Base-by-base conservation (phyloP, 2,113 vertebrate species). In the Thunnus maccoyii region DNA sequence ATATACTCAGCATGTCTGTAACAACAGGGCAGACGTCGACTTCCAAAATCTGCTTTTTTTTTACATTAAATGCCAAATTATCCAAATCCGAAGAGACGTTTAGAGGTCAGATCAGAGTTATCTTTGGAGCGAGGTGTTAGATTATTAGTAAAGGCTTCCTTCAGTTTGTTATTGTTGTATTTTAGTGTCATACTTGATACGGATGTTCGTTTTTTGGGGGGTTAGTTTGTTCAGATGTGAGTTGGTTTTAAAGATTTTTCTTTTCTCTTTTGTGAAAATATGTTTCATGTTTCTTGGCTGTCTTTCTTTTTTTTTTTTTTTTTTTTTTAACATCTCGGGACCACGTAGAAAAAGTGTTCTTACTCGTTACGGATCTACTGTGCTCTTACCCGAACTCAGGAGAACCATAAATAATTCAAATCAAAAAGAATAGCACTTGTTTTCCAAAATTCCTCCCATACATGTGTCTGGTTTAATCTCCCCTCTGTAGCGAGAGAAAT, bases 361-460 rank as follows among this genome's bases (percentile, higher is more conserved):
- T 32, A 25, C 62, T 72, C 46, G 1, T 16, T 41, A 41, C 7
- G 36, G 36, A 41, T 41, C 36, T 41, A 41, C 36, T 41, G 36
- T 41, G 36, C 9, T 41, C 36, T 41, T 41, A 41, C 8, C 7
- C 8, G 9, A 41, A 41, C 36, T 2, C 36, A 41, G 36, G 36
- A 41, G 36, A 14, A 44, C 64, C 64, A 74, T 67, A 41, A 86
- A 79, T 76, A 76, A 60, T 72, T 65, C 10, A 58, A 32, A 55
- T 25, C 3, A 13, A 44, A 13, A 44, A 79, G 52, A 83, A 41
- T 47, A 18, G 44, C 48, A 25, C 62, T 84, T 71, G 69, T 83
- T 87, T 78, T 62, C 65, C 76, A 18, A 82, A 67, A 89, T 90
- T 90, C 86, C 83, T 86, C 60, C 46, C 86, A 46, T 88, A 77